These are phyloP conservation scores for Fabriciana adippe DNA, from an alignment of 2,888 invertebrate genomes.

Conservation along the genomic window DNA sequence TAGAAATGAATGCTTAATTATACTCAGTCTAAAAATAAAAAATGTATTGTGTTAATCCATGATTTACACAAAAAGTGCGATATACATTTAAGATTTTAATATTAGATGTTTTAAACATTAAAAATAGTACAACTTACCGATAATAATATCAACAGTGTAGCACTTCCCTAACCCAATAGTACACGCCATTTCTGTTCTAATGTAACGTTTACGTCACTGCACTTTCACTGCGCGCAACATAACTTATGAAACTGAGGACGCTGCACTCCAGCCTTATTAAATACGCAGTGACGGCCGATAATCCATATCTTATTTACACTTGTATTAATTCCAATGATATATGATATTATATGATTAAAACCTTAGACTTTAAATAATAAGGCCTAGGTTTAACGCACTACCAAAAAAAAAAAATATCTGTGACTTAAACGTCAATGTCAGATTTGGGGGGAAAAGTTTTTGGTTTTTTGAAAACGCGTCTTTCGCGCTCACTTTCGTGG, in stretches of 20 bases:
- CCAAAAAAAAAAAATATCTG: constrained; percentile 44
- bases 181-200: constrained; percentile 73
- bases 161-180: constrained; percentile 67
- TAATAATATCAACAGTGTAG: constrained; percentile 56
- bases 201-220: constrained; percentile 76
- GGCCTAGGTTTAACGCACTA: constrained; percentile 64
- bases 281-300: constrained; percentile 2
- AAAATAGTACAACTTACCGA: constrained; percentile 58
- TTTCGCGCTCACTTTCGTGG: constrained; percentile 69
- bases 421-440: constrained; percentile 40
- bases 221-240: constrained; percentile 76
- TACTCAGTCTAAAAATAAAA: no score
- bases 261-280: constrained; percentile 52
- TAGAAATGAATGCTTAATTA: no score
- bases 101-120: no score
- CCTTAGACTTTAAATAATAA: background rate
- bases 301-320: constrained; percentile 29
- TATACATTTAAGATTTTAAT: no score
- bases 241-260: constrained; percentile 69
- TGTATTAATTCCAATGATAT: constrained; percentile 3
- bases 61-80: no score
- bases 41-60: no score
- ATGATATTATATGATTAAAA: background rate
- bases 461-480: constrained; percentile 58
- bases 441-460: constrained; percentile 51